Percentiles rank a stretch among this genome's conserved stretches.
phyloP scores from a whole-genome alignment of 2,888 invertebrate species.

The Meghimatium bilineatum region DNA sequence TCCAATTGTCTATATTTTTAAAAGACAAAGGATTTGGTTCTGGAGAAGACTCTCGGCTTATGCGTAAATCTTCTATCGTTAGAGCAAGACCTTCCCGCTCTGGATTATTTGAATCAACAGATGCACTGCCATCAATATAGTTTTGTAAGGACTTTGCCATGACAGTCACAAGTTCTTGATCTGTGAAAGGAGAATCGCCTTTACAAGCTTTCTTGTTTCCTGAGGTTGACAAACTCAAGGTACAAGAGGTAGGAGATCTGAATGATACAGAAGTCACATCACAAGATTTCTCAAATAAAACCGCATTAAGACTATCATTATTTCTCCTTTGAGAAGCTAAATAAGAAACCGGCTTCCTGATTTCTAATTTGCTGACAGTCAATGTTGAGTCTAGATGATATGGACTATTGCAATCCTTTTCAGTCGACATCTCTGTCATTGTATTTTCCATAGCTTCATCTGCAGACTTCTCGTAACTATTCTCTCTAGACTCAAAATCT shows the following conservation, averaged over 20 bases:
- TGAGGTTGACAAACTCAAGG: background rate
- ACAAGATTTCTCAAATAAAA: background rate
- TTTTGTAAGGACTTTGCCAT: constrained; percentile 43
- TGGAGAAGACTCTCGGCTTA: constrained; percentile 30
- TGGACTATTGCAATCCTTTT: constrained; percentile 11
- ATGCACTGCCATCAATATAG: constrained; percentile 25
- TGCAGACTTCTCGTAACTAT: constrained; percentile 19
- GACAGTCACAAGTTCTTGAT: constrained; percentile 41
- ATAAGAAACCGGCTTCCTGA: constrained; percentile 26
- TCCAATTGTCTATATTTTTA: background rate
- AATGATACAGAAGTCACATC: background rate
- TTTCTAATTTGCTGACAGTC: constrained; percentile 43
- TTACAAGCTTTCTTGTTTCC: background rate
- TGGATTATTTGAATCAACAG: constrained; percentile 3
- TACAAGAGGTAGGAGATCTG: background rate
- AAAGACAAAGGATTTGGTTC: background rate
- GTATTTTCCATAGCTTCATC: background rate
- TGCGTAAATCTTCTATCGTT: constrained; percentile 38
- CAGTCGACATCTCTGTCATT: background rate
- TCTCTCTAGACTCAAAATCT: background rate
- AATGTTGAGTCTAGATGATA: constrained; percentile 43
- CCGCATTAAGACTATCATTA: background rate
- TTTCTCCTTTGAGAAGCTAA: constrained; percentile 14
- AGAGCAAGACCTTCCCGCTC: constrained; percentile 47
- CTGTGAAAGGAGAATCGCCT: constrained; percentile 44